Base-by-base conservation (phyloP, 1,140 invertebrate genomes). In the Acromyrmex charruanus region DNA sequence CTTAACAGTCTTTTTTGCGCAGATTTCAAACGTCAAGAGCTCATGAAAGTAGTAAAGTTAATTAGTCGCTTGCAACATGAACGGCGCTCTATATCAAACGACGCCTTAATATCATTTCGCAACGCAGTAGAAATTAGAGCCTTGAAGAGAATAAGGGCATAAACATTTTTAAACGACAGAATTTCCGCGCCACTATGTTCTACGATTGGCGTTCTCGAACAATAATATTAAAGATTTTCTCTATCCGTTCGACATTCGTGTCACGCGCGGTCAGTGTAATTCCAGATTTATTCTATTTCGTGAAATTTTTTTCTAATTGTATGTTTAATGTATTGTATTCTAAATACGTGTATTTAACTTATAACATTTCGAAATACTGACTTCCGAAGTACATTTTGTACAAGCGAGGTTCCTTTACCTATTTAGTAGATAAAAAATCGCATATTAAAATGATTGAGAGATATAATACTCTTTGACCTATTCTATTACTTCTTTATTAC, bases 41-140 rank as follows among this genome's bases (percentile, higher is more conserved):
- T 66, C 51, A 69, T 66, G 77, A 87, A 58, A 61, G 79, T 58
- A 80, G 72, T 74, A 77, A 87, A 87, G 75, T 90, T 89, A 90
- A 89, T 89, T 86, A 90, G 84, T 72, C 82, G 72, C 87, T 89
- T 85, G 84, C 81, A 51, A 86, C 77, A 72, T 75, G 74, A 90
- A 80, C 75, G 71, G 5, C 39, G 58, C 65, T 21, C 14, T 63
- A 61, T 55, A 39, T 84, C 69, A 75, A 84, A 75, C 39, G 55
- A 6, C 21, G 31, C 21, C 39, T 84, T 84, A 84, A 84, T 61
- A 55, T 61, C 55, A 51, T 61, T 63, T 4, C 39, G 55, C 39
- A 25, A 61, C n/a, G 14, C 12, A 21, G 55, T 28, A 51, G 12
- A 82, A 82, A 63, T 82, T 82, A 74, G 63, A 63, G 39, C 14